phyloP scores from a whole-genome alignment of 2,888 invertebrate genomes.

The Acleris holmiana region DNA sequence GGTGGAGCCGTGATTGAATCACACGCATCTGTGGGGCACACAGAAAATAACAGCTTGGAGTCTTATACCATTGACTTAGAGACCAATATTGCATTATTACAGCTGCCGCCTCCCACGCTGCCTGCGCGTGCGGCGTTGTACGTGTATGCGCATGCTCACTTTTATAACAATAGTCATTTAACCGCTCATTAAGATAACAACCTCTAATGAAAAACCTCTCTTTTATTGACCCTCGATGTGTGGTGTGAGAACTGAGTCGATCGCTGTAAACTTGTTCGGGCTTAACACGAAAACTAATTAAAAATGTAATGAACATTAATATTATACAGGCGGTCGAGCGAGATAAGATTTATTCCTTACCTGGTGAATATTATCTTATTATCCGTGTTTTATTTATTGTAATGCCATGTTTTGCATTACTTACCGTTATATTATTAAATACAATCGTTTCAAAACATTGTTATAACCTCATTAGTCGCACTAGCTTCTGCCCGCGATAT shows the following conservation, averaged over 20 bases:
- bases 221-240: constrained; percentile 34
- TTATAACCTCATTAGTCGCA: too few species aligned
- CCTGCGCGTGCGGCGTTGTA: constrained; percentile 47
- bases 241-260: not conserved
- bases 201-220: constrained; percentile 53
- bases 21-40: not conserved
- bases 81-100: not conserved
- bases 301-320: too few species aligned
- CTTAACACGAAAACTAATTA: too few species aligned
- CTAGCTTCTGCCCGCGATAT: too few species aligned
- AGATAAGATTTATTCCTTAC: too few species aligned
- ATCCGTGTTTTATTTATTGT: too few species aligned
- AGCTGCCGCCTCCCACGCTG: constrained; percentile 43
- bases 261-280: not conserved
- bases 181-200: constrained; percentile 53
- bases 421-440: too few species aligned
- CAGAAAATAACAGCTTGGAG: not conserved
- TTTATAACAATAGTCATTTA: constrained; percentile 40
- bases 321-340: too few species aligned
- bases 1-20: not conserved
- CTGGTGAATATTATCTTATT: too few species aligned
- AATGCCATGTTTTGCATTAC: too few species aligned
- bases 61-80: not conserved
- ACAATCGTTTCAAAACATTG: too few species aligned
- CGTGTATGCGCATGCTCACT: constrained; percentile 16